Conservation (phyloP, 2,888 invertebrate genomes). For the Sarcophaga carnaria region DNA sequence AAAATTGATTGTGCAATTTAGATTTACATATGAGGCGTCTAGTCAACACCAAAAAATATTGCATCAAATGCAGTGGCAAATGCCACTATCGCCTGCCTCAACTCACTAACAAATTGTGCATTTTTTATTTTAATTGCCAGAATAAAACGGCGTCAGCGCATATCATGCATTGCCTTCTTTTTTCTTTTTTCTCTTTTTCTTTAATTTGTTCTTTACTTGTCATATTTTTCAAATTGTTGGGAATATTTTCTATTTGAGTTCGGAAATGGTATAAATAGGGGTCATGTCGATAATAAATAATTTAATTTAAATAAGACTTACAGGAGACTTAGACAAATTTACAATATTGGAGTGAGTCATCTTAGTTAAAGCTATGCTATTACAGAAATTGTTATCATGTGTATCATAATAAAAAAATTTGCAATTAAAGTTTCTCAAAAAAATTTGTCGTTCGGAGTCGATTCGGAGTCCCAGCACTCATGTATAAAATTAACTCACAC, state of each 20-base stretch:
- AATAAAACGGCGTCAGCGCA: conserved; percentile 47
- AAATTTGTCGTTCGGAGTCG: no score
- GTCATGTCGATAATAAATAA: no score
- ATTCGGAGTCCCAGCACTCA: no score
- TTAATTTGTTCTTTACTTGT: neutral
- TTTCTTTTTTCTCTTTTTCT: neutral
- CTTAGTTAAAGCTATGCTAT: no score
- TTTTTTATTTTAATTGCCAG: conserved; percentile 33
- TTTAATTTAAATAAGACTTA: no score
- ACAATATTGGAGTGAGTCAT: no score
- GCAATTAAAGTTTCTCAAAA: no score
- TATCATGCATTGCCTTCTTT: conserved; percentile 7
- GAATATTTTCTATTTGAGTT: neutral
- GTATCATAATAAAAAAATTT: no score
- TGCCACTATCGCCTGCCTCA: neutral
- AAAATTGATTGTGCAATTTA: conserved; percentile 37
- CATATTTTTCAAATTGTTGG: neutral
- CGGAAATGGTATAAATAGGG: no score
- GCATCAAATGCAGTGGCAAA: neutral
- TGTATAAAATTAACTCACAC: no score
- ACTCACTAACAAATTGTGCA: neutral
- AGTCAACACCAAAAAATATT: conserved; percentile 3
- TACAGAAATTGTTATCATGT: no score
- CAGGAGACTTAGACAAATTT: no score
- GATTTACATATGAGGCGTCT: conserved; percentile 49